These are phyloP conservation scores for Cacatua alba DNA, from an alignment of 2,113 vertebrate species.

Conservation along the genomic window DNA sequence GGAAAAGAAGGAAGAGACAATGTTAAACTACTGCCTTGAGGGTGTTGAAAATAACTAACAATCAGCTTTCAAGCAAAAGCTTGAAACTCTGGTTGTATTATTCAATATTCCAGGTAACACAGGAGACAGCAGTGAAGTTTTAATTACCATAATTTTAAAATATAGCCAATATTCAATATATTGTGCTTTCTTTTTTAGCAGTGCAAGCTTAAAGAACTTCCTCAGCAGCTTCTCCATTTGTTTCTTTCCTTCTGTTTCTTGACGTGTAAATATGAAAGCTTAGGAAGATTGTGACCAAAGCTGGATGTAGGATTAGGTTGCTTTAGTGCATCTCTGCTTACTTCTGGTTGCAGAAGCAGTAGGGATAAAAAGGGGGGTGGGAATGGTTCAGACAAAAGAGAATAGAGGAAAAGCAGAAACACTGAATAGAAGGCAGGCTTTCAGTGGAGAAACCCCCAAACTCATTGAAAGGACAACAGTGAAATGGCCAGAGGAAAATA, in stretches of 20 bases:
- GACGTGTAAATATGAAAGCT: background rate
- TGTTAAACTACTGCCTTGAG: conserved; percentile 6
- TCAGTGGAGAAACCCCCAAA: background rate
- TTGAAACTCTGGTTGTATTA: background rate
- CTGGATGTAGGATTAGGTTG: background rate
- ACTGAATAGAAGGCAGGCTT: background rate
- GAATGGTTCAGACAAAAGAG: background rate
- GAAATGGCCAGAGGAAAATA: background rate
- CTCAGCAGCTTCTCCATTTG: background rate
- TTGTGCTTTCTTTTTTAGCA: background rate
- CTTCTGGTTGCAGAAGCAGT: background rate
- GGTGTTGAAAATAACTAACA: conserved; percentile 30
- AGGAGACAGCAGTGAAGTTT: background rate
- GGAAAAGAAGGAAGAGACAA: background rate
- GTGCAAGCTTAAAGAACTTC: background rate
- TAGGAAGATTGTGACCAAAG: background rate
- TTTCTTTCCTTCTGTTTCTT: background rate
- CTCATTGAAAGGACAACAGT: background rate
- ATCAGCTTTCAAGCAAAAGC: background rate
- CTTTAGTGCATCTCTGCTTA: background rate
- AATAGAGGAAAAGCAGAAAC: background rate
- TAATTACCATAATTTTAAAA: conserved; percentile 18
- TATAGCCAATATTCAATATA: background rate
- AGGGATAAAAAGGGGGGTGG: background rate
- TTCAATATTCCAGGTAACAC: background rate